Percentiles rank a stretch among this genome's conserved stretches.
These are phyloP conservation scores for Lethenteron camtschaticum DNA, from an alignment of 2,113 vertebrate species.

Conservation along the genomic window DNA sequence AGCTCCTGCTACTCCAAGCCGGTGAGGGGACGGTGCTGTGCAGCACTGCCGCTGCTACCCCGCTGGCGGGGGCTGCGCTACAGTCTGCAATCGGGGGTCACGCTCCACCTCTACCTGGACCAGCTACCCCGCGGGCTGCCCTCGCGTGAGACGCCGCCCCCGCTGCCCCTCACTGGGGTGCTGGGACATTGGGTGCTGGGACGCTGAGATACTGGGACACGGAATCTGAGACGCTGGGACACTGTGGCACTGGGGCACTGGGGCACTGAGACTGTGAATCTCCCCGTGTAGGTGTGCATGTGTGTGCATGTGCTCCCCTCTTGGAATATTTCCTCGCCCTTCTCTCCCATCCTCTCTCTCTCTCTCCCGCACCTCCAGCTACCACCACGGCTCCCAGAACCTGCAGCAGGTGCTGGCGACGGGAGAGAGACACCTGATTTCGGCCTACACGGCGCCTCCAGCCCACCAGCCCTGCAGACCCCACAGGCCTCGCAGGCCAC, in stretches of 20 bases:
- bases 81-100: slow-evolving; percentile 37
- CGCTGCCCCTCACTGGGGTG: not conserved
- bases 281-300: slow-evolving; percentile 21
- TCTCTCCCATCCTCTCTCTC: too few species aligned
- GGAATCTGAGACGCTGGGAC: not conserved
- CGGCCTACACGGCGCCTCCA: slow-evolving; percentile 44
- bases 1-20: slow-evolving; percentile 64
- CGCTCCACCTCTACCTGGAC: slow-evolving; percentile 60
- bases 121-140: slow-evolving; percentile 68
- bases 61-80: slow-evolving; percentile 30
- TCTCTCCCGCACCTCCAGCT: too few species aligned
- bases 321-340: too few species aligned
- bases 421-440: slow-evolving; percentile 22
- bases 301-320: slow-evolving; percentile 24
- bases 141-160: too few species aligned
- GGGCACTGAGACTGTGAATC: not conserved
- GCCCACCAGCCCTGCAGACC: slow-evolving; percentile 50
- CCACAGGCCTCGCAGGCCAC: slow-evolving; percentile 49
- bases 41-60: slow-evolving; percentile 47
- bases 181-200: too few species aligned
- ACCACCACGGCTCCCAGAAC: too few species aligned
- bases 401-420: too few species aligned
- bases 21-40: slow-evolving; percentile 32
- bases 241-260: not conserved
- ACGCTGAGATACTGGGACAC: not conserved